Percentiles rank a stretch among this genome's conserved stretches.
phyloP scores from a whole-genome alignment of 2,888 invertebrate species.

The Hirtodrosophila trivittata region DNA sequence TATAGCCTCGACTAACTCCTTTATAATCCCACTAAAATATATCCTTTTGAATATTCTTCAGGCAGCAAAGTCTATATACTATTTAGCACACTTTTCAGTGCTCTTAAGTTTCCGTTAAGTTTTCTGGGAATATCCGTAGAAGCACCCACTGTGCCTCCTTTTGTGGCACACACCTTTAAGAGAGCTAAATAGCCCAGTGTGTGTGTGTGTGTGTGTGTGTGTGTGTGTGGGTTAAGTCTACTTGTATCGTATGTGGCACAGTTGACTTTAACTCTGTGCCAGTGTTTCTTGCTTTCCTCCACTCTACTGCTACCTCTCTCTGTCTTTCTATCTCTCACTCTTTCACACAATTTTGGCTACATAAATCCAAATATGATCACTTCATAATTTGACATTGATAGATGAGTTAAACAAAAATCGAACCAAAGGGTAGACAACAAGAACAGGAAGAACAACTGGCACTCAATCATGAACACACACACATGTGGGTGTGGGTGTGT shows the following conservation, averaged over 20 bases:
- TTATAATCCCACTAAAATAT: too few species aligned
- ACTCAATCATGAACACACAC: conserved; percentile 70
- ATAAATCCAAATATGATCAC: conserved; percentile 84
- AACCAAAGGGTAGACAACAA: conserved; percentile 50
- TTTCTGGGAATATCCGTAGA: too few species aligned
- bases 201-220: too few species aligned
- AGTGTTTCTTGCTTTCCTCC: conserved; percentile 7
- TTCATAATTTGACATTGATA: conserved; percentile 84
- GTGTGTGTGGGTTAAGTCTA: conserved; percentile 11
- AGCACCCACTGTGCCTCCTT: conserved; percentile 34
- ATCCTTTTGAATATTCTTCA: too few species aligned
- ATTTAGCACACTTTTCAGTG: too few species aligned
- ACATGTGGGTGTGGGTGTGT: conserved; percentile 11
- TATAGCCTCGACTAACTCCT: too few species aligned
- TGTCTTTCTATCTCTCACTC: neutral
- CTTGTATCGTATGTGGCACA: conserved; percentile 34
- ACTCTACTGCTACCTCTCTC: neutral
- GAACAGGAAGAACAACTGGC: conserved; percentile 44
- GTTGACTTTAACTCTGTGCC: conserved; percentile 36
- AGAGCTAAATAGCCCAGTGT: too few species aligned
- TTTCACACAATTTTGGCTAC: conserved; percentile 55
- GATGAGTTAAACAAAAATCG: conserved; percentile 80
- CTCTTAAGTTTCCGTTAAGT: too few species aligned
- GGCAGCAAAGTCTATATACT: too few species aligned
- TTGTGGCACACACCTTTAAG: conserved; percentile 36